Evolutionary conservation across 2,797 vertebrate genomes (phyloP).

Genomic region (Oryzias sinensis): DNA sequence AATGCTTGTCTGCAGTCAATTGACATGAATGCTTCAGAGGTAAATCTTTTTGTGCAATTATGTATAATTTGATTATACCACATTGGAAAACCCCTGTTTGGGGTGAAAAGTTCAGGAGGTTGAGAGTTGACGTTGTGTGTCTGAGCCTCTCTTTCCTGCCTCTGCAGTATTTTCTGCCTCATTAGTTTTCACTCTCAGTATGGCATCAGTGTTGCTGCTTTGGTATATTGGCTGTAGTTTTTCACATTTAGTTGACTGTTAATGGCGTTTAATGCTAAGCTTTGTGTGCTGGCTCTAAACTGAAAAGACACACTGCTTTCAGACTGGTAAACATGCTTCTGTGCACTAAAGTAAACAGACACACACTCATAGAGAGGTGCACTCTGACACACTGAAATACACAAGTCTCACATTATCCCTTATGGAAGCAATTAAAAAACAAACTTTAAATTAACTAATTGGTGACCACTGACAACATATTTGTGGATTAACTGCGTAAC

Average conservation of each 20-base stretch:
- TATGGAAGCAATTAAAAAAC: constrained; percentile 57
- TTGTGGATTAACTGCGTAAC: constrained; percentile 45
- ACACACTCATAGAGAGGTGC: constrained; percentile 4
- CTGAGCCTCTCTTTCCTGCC: constrained; percentile 7
- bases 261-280: constrained; percentile 74
- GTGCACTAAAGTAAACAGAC: background rate
- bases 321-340: no score
- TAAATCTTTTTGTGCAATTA: constrained; percentile 36
- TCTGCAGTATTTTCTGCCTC: constrained; percentile 66
- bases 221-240: constrained; percentile 58
- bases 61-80: constrained; percentile 45
- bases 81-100: constrained; percentile 62
- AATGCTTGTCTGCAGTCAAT: constrained; percentile 80
- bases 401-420: constrained; percentile 35
- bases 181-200: constrained; percentile 70
- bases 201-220: constrained; percentile 50
- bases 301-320: constrained; percentile 38
- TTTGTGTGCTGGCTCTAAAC: constrained; percentile 53
- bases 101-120: constrained; percentile 74
- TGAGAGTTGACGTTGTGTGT: constrained; percentile 36
- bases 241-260: constrained; percentile 66
- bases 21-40: constrained; percentile 61
- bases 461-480: constrained; percentile 38
- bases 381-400: constrained; percentile 7
- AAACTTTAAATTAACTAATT: constrained; percentile 53